A percentile compares a stretch with the other conserved stretches of the same genome.
Conservation (phyloP, 2,113 vertebrate species). For the Melanotaenia duboulayi region DNA sequence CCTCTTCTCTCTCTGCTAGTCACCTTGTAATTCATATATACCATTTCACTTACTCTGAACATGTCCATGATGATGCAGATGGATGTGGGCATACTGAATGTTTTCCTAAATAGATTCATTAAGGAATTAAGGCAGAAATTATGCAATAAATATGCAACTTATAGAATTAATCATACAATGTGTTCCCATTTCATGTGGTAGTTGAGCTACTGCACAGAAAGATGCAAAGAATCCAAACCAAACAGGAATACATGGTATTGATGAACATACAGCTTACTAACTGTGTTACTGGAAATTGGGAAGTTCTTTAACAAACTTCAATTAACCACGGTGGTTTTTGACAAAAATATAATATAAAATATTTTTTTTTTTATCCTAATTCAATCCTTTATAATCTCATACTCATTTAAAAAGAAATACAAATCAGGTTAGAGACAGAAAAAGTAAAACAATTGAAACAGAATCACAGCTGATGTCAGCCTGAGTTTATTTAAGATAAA, state of each 20-base stretch:
- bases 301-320: too few species aligned
- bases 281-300: too few species aligned
- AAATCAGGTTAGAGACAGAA: too few species aligned
- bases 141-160: not conserved
- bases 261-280: not conserved
- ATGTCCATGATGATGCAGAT: constrained; percentile 35
- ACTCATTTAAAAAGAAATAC: too few species aligned
- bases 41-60: constrained; percentile 52
- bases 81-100: not conserved
- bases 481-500: too few species aligned
- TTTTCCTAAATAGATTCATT: not conserved
- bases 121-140: not conserved
- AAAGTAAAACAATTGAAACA: too few species aligned
- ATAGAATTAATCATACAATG: not conserved
- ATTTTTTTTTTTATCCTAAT: too few species aligned
- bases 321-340: too few species aligned
- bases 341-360: too few species aligned
- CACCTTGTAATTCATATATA: constrained; percentile 79
- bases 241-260: not conserved
- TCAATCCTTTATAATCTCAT: too few species aligned
- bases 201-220: not conserved
- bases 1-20: constrained; percentile 78
- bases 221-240: not conserved
- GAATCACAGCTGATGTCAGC: too few species aligned
- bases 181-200: not conserved